A percentile compares a stretch with the other conserved stretches of the same genome.
These are phyloP conservation scores for Heliconius hewitsoni DNA, from an alignment of 1,140 invertebrate species.

Conservation along the genomic window DNA sequence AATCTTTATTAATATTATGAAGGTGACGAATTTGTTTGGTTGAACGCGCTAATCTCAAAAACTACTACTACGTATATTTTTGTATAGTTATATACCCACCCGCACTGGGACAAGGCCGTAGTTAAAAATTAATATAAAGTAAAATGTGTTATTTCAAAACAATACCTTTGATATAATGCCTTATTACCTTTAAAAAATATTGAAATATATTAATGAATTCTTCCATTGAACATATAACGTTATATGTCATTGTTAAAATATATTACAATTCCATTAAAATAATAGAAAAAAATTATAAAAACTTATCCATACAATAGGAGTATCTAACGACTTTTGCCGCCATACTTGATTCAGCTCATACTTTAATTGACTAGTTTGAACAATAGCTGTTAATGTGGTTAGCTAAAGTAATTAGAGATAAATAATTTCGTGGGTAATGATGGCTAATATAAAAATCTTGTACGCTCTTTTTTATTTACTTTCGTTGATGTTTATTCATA, in stretches of 20 bases:
- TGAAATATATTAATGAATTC: neutral
- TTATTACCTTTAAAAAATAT: too few relatives aligned
- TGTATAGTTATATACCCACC: too few relatives aligned
- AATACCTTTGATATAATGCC: too few relatives aligned
- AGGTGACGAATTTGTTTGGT: too few relatives aligned
- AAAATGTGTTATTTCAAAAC: too few relatives aligned
- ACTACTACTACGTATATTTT: too few relatives aligned
- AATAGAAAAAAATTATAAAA: neutral
- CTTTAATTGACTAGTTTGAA: neutral
- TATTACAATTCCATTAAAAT: neutral
- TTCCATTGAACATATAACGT: neutral
- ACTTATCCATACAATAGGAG: neutral
- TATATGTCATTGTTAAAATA: neutral
- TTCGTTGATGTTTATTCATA: too few relatives aligned
- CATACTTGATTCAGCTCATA: neutral
- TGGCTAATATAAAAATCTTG: neutral
- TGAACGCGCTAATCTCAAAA: too few relatives aligned
- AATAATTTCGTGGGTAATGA: neutral
- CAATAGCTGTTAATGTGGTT: neutral
- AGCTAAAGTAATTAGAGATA: neutral
- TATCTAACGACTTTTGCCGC: neutral
- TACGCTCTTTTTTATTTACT: too few relatives aligned
- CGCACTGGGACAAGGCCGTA: too few relatives aligned
- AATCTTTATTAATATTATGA: too few relatives aligned
- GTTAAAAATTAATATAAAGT: too few relatives aligned